These are phyloP conservation scores for Macaria liturata DNA, from an alignment of 2,888 invertebrate species.

Conservation along the genomic window DNA sequence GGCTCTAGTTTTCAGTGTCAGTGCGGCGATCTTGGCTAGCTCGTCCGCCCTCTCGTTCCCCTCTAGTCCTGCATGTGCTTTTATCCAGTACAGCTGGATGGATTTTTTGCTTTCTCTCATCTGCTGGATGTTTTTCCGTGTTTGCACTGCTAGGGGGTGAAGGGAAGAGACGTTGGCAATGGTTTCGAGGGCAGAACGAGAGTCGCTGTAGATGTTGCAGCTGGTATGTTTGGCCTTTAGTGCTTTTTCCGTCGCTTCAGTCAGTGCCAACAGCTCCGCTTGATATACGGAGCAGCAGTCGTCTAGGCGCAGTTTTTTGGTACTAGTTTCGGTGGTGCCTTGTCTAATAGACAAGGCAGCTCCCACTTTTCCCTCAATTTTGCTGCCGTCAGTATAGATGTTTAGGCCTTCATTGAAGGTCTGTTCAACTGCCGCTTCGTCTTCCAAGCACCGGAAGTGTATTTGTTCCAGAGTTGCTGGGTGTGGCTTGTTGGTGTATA, in stretches of 20 bases:
- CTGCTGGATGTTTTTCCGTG: neutral
- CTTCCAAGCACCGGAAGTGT: conserved; percentile 9
- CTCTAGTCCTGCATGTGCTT: conserved; percentile 15
- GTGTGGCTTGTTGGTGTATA: conserved; percentile 8
- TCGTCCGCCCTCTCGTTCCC: conserved; percentile 19
- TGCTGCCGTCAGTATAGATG: conserved; percentile 22
- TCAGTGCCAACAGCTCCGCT: neutral
- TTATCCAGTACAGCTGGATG: conserved; percentile 11
- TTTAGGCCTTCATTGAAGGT: neutral
- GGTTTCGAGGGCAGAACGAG: conserved; percentile 3
- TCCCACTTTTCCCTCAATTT: conserved; percentile 10
- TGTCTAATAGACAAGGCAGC: neutral
- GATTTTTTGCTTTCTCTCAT: neutral
- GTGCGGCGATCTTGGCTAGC: conserved; percentile 19
- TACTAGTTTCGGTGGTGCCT: neutral
- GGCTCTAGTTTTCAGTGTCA: neutral
- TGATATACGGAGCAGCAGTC: neutral
- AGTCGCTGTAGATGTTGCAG: conserved; percentile 16
- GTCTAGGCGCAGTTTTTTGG: neutral
- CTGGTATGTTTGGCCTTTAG: neutral
- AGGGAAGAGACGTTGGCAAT: neutral
- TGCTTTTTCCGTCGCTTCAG: neutral
- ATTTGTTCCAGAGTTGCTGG: conserved; percentile 7
- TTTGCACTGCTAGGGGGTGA: conserved; percentile 10
- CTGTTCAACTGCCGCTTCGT: neutral